Evolutionary conservation across 2,797 vertebrate species (phyloP).

Genomic region (Cephalopachus bancanus): DNA sequence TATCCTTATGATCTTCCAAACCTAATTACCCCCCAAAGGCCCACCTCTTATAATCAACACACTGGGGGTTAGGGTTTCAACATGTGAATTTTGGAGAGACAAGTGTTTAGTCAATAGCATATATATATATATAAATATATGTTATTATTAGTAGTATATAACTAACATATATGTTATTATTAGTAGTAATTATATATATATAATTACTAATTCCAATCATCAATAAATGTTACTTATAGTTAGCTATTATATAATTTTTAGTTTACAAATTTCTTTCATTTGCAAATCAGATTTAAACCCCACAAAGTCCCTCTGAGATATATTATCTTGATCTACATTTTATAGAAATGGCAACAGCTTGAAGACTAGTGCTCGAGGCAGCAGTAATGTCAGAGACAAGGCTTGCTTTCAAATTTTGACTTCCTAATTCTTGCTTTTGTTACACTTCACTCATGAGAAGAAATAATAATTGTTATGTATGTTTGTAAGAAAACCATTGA

Average conservation of each 20-base stretch:
- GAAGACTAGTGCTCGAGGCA: background rate
- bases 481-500: background rate
- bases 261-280: slow-evolving; percentile 53
- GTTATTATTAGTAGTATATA: no score
- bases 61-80: background rate
- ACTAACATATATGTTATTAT: no score
- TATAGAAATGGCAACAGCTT: background rate
- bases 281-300: background rate
- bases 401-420: background rate
- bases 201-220: slow-evolving; percentile 12
- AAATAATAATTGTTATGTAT: slow-evolving; percentile 12
- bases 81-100: background rate
- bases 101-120: background rate
- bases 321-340: background rate
- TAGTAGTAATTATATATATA: background rate
- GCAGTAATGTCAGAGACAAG: background rate
- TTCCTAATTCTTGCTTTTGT: background rate
- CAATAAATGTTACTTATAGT: slow-evolving; percentile 10
- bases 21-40: background rate
- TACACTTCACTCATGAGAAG: background rate
- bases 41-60: background rate
- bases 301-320: background rate
- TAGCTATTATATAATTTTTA: background rate
- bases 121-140: no score
- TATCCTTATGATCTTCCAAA: background rate